These are phyloP conservation scores for Odontamblyopus rebecca DNA, from an alignment of 2,797 vertebrate genomes.

Conservation along the genomic window DNA sequence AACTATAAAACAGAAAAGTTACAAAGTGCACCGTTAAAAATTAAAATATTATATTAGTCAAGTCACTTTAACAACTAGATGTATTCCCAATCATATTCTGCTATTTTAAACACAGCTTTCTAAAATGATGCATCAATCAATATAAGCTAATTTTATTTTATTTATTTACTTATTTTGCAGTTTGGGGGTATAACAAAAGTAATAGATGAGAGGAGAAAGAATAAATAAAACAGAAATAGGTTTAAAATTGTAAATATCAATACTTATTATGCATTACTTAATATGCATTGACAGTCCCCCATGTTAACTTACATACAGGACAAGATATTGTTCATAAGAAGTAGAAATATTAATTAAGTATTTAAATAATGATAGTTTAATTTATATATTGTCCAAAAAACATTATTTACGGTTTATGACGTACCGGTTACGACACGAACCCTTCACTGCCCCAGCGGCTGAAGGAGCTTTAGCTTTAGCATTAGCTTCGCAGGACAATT, in stretches of 20 bases:
- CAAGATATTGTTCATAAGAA: background rate
- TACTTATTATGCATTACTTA: background rate
- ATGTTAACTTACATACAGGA: too few species aligned
- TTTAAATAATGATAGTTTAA: background rate
- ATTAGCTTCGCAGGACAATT: background rate
- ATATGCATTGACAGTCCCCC: too few species aligned
- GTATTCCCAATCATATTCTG: background rate
- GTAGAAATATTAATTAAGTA: background rate
- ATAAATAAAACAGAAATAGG: too few species aligned
- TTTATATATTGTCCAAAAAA: background rate
- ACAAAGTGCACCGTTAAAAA: too few species aligned
- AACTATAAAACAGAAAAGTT: too few species aligned
- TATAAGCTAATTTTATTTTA: too few species aligned
- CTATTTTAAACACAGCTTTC: too few species aligned
- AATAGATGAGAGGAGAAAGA: too few species aligned
- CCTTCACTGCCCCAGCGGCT: background rate
- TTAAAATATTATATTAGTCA: background rate
- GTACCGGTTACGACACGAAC: background rate
- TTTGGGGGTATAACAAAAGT: too few species aligned
- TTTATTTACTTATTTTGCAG: too few species aligned
- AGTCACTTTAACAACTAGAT: too few species aligned
- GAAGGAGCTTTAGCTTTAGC: slow-evolving; percentile 12
- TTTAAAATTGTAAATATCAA: background rate
- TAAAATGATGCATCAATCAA: too few species aligned
- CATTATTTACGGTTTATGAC: background rate